Percentiles rank a stretch among this genome's conserved stretches.
Conservation (phyloP, 2,113 vertebrate species). For the Litocranius walleri region DNA sequence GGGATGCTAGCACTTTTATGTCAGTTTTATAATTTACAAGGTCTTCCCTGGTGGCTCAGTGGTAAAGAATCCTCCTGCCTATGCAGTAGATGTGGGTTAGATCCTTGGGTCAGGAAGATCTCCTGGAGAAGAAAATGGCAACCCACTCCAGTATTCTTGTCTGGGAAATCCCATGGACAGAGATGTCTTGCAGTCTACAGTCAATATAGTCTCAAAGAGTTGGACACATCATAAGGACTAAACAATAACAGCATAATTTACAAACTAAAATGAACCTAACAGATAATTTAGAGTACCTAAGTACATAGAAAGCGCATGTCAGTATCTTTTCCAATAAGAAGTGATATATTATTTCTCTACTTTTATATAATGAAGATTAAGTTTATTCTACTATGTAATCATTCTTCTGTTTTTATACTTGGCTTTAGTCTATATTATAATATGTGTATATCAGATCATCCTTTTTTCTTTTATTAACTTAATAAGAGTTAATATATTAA, state of each 20-base stretch:
- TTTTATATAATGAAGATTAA: not conserved
- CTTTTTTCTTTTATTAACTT: not conserved
- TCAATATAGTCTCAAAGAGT: not conserved
- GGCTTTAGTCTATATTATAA: not conserved
- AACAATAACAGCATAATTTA: not conserved
- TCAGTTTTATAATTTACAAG: not conserved
- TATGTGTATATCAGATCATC: not conserved
- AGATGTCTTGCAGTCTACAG: not conserved
- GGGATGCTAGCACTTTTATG: not conserved
- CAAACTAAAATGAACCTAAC: not conserved
- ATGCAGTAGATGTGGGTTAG: not conserved
- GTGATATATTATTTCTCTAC: not conserved
- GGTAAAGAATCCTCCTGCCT: not conserved
- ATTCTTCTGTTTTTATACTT: not conserved
- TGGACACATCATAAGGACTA: not conserved
- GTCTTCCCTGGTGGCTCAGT: not conserved
- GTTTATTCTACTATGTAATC: not conserved
- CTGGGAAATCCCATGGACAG: not conserved
- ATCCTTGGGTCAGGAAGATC: not conserved
- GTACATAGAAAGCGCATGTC: not conserved
- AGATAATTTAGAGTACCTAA: not conserved
- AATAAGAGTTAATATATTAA: not conserved
- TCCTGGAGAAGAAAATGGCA: not conserved
- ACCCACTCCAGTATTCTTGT: not conserved
- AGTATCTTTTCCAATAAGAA: not conserved